Base-by-base conservation (phyloP, 1,140 invertebrate species). In the Aleiodes sp. region DNA sequence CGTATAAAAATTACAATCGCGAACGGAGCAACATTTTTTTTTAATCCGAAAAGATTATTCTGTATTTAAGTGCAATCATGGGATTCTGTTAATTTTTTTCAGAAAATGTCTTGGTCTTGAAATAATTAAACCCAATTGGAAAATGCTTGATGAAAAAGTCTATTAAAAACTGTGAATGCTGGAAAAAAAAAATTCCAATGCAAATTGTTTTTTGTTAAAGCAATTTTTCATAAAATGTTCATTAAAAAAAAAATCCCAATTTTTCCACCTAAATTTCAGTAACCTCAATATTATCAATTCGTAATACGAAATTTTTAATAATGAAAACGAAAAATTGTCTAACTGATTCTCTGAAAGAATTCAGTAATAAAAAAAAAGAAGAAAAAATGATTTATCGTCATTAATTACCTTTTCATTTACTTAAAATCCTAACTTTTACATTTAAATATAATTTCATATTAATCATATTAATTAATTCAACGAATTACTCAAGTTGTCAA, bases 401-500 rank as follows among this genome's bases (percentile, higher is more conserved):
- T 56, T 62, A 33, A 28, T 59, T 24, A 29, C 28, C 31, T 4
- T 35, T 14, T 39, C 16, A 10, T 39, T 60, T 33, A 62, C 21
- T n/a, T 29, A 41, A 41, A 46, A 43, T 24, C 8, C 24, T 63
- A 43, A 64, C 39, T 3, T 64, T 64, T 41, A 39, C 19, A 41
- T 24, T 64, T 64, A 64, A 39, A 64, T 64, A 64, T 29, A 64
- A 64, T 64, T 62, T 64, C 31, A 19, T 62, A 63, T 41, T 46
- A 43, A 43, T 64, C 29, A 41, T 39, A 12, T 63, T 43, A 41
- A 4, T 7, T 37, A n/a, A 26, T n/a, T 62, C 24, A 59, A 59
- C 56, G 56, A 59, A 59, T 59, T 52, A 52, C 46, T 59, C 28
- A 79, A 67, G 65, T 72, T 73, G 75, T 77, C 76, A 69, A 76